phyloP scores from a whole-genome alignment of 2,888 invertebrate species.

The Epistrophella euchroma region DNA sequence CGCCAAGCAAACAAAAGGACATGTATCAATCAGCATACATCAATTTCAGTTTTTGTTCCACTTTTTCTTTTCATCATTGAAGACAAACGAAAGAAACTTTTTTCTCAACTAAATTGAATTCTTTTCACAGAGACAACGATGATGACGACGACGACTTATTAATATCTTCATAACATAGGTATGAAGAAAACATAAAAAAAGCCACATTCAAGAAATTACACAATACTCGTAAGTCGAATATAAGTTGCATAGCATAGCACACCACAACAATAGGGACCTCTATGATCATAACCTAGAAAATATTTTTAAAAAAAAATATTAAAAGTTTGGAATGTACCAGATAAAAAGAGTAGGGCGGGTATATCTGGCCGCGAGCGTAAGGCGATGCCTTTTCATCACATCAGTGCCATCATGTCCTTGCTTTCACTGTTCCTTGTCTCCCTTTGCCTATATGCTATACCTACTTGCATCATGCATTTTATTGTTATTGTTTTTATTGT shows the following conservation, averaged over 20 bases:
- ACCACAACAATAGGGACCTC: constrained; percentile 48
- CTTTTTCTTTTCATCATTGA: constrained; percentile 35
- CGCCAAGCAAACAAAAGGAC: constrained; percentile 10
- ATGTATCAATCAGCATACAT: constrained; percentile 21
- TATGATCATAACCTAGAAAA: constrained; percentile 75
- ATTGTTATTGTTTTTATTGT: constrained; percentile 74
- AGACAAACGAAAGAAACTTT: constrained; percentile 47
- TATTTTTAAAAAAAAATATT: constrained; percentile 18
- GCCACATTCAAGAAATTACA: constrained; percentile 67
- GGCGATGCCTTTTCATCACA: constrained; percentile 67
- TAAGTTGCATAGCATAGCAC: constrained; percentile 24
- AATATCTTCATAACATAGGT: constrained; percentile 65
- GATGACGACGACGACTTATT: constrained; percentile 41
- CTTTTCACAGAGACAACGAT: constrained; percentile 43
- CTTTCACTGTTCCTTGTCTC: constrained; percentile 37
- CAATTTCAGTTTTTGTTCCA: constrained; percentile 34
- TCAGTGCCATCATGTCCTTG: constrained; percentile 68
- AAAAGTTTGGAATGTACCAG: constrained; percentile 64
- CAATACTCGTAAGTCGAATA: constrained; percentile 34
- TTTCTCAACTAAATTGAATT: constrained; percentile 64
- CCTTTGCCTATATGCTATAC: constrained; percentile 5
- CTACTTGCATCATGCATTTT: constrained; percentile 70
- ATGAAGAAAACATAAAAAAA: constrained; percentile 14
- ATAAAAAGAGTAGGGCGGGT: constrained; percentile 42
- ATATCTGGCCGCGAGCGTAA: constrained; percentile 3